A percentile compares a stretch with the other conserved stretches of the same genome.
These are phyloP conservation scores for Drosophila stalkeri DNA, from an alignment of 2,888 invertebrate genomes.

Conservation along the genomic window DNA sequence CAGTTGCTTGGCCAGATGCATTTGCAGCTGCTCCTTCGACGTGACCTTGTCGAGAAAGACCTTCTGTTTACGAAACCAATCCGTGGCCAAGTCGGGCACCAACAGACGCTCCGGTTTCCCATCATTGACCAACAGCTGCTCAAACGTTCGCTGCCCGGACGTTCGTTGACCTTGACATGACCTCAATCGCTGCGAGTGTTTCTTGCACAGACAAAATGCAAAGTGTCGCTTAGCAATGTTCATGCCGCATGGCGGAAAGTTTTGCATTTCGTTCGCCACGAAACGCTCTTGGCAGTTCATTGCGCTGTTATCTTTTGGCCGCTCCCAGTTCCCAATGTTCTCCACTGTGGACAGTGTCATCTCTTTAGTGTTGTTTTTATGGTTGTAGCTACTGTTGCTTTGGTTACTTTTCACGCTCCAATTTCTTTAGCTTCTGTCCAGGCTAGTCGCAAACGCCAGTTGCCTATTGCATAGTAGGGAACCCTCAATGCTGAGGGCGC, in stretches of 20 bases:
- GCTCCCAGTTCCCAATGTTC: not conserved
- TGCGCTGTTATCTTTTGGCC: not conserved
- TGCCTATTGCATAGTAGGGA: constrained; percentile 33
- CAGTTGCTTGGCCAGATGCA: not conserved
- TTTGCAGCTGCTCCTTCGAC: constrained; percentile 31
- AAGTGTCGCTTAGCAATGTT: not conserved
- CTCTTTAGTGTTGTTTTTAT: not conserved
- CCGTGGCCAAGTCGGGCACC: constrained; percentile 71
- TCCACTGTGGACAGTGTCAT: not conserved
- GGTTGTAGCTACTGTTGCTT: not conserved
- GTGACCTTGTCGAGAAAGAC: constrained; percentile 47
- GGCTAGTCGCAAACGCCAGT: constrained; percentile 12
- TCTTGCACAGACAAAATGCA: constrained; percentile 15
- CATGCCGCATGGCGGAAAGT: constrained; percentile 44
- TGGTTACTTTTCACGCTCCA: not conserved
- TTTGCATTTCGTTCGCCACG: constrained; percentile 27
- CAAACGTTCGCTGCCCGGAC: constrained; percentile 34
- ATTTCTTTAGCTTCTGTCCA: not conserved
- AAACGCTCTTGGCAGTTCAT: constrained; percentile 28
- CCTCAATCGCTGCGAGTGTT: not conserved
- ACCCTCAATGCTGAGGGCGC: constrained; percentile 22
- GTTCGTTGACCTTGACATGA: not conserved
- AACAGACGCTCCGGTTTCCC: constrained; percentile 51
- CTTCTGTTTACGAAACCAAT: constrained; percentile 73
- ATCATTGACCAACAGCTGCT: constrained; percentile 33